A percentile compares a stretch with the other conserved stretches of the same genome.
Evolutionary conservation across 2,888 invertebrate genomes (phyloP).

Genomic region (Chrysotoxum bicinctum): DNA sequence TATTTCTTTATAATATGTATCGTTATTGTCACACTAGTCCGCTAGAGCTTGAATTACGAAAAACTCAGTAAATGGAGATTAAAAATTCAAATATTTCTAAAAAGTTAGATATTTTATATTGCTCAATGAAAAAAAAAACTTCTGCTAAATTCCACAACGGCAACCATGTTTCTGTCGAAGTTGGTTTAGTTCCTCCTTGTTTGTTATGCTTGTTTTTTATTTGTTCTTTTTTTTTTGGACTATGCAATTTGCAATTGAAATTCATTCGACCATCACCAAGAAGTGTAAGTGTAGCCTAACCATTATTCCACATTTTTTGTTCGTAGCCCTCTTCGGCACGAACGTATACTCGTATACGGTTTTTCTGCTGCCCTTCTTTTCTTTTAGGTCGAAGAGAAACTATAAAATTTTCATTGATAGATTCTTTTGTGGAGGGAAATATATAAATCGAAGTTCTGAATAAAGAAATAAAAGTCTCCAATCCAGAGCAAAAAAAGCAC

Average conservation of each 20-base stretch:
- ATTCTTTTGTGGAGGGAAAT: slow-evolving; percentile 50
- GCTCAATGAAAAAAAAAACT: neutral
- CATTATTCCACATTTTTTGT: neutral
- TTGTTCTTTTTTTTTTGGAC: slow-evolving; percentile 26
- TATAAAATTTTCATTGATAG: slow-evolving; percentile 65
- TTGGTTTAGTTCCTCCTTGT: slow-evolving; percentile 1
- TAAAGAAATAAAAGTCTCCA: slow-evolving; percentile 49
- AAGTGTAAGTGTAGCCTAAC: slow-evolving; percentile 58
- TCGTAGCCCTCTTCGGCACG: neutral
- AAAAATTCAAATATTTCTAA: no score
- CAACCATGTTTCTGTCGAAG: neutral
- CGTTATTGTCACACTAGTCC: no score
- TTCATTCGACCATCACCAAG: slow-evolving; percentile 55
- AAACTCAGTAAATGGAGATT: no score
- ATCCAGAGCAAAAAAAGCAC: slow-evolving; percentile 8
- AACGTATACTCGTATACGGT: neutral
- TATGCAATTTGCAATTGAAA: slow-evolving; percentile 70
- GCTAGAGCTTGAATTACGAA: no score
- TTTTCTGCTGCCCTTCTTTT: slow-evolving; percentile 12
- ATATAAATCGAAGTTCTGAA: slow-evolving; percentile 57
- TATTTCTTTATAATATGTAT: no score
- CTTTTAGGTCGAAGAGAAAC: slow-evolving; percentile 51
- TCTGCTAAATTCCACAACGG: neutral
- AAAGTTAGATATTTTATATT: neutral
- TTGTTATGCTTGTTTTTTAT: slow-evolving; percentile 27